Conservation (phyloP, 2,888 invertebrate genomes). For the Pherbina coryleti region DNA sequence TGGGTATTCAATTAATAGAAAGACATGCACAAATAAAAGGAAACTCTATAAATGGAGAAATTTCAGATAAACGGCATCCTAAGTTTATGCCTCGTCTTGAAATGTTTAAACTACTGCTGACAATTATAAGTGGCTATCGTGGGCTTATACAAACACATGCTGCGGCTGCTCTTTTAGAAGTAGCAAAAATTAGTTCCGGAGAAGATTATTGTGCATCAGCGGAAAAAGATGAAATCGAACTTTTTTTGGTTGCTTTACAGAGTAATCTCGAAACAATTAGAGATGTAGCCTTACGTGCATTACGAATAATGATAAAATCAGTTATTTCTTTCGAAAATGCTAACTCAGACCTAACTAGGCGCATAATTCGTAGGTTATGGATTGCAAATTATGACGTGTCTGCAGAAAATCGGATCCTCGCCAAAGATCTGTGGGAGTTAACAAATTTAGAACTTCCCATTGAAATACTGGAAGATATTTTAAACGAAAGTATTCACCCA, state of each 20-base stretch:
- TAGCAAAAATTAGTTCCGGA: conserved; percentile 82
- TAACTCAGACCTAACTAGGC: conserved; percentile 75
- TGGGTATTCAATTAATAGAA: conserved; percentile 77
- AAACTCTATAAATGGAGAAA: conserved; percentile 62
- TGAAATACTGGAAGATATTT: conserved; percentile 69
- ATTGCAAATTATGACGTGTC: conserved; percentile 85
- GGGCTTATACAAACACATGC: conserved; percentile 84
- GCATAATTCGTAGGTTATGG: conserved; percentile 82
- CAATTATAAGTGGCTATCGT: conserved; percentile 78
- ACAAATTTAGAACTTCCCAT: conserved; percentile 72
- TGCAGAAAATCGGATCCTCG: conserved; percentile 79
- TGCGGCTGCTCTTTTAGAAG: conserved; percentile 83
- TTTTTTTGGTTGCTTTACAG: conserved; percentile 83
- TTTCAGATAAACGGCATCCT: conserved; percentile 77
- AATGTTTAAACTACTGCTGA: conserved; percentile 84
- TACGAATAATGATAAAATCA: conserved; percentile 75
- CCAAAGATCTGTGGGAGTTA: conserved; percentile 75
- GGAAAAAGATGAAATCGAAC: conserved; percentile 78
- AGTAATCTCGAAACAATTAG: conserved; percentile 79
- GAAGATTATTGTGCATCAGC: conserved; percentile 75
- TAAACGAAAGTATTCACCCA: conserved; percentile 83
- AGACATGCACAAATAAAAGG: conserved; percentile 79
- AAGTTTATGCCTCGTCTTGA: conserved; percentile 83
- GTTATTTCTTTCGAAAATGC: conserved; percentile 72
- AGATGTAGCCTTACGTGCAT: conserved; percentile 83